Conservation (phyloP, 1,140 invertebrate genomes). For the Parapsyche elsis region DNA sequence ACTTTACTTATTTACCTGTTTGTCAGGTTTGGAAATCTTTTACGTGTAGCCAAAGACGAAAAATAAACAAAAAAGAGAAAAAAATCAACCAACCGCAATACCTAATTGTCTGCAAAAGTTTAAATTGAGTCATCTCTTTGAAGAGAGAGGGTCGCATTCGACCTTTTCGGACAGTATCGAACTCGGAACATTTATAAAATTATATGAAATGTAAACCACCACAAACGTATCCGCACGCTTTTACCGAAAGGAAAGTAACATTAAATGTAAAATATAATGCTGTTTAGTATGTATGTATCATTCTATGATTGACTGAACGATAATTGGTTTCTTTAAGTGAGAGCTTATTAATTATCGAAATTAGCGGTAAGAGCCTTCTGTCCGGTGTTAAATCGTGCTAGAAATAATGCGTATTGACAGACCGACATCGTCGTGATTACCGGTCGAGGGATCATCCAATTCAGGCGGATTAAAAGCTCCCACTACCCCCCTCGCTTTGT, state of each 20-base stretch:
- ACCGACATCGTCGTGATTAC: not conserved
- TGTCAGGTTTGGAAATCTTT: constrained; percentile 5
- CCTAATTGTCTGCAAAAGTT: constrained; percentile 8
- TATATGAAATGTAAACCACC: no score
- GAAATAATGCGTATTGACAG: constrained; percentile 36
- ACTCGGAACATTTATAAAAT: no score
- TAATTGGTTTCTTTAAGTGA: not conserved
- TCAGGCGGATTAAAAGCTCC: constrained; percentile 29
- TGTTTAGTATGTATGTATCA: no score
- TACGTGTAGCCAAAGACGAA: not conserved
- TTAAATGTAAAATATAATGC: no score
- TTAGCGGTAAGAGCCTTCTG: not conserved
- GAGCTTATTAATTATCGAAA: not conserved
- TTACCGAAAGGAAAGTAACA: no score
- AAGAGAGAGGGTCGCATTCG: not conserved
- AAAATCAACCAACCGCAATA: not conserved
- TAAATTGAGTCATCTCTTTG: constrained; percentile 37
- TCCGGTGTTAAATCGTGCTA: constrained; percentile 14
- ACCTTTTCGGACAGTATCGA: not conserved
- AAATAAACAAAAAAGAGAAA: constrained; percentile 4
- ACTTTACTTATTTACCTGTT: constrained; percentile 36
- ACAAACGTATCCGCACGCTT: no score
- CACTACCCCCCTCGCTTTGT: not conserved
- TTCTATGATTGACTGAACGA: no score
- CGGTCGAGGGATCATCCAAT: not conserved